Conservation (phyloP, 2,888 invertebrate genomes). For the Beris morrisii region DNA sequence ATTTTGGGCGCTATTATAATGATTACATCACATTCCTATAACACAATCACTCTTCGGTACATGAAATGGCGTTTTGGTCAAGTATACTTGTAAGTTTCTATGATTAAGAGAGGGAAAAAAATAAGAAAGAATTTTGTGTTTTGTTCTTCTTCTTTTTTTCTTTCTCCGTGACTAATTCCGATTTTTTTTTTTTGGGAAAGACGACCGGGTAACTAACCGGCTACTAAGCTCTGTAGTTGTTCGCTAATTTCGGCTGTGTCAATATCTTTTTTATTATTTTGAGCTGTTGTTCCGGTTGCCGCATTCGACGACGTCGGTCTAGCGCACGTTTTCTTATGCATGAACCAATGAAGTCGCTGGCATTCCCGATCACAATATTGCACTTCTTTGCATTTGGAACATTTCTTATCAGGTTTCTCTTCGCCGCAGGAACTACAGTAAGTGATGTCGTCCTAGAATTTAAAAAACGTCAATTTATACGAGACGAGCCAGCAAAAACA, state of each 20-base stretch:
- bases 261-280: slow-evolving; percentile 44
- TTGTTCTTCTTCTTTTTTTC: slow-evolving; percentile 51
- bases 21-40: slow-evolving; percentile 29
- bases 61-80: slow-evolving; percentile 32
- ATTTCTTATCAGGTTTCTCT: slow-evolving; percentile 87
- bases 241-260: slow-evolving; percentile 59
- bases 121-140: slow-evolving; percentile 63
- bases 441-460: slow-evolving; percentile 60
- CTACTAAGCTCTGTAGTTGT: slow-evolving; percentile 58
- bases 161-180: slow-evolving; percentile 31
- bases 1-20: slow-evolving; percentile 11
- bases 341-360: slow-evolving; percentile 90
- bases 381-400: slow-evolving; percentile 90
- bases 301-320: slow-evolving; percentile 60
- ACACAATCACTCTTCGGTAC: slow-evolving; percentile 28
- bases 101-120: slow-evolving; percentile 43
- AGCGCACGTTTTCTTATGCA: slow-evolving; percentile 84
- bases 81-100: background rate
- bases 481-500: background rate
- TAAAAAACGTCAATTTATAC: slow-evolving; percentile 36
- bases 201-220: slow-evolving; percentile 41
- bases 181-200: background rate
- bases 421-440: slow-evolving; percentile 86
- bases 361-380: slow-evolving; percentile 94
- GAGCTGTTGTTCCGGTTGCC: slow-evolving; percentile 44